A percentile compares a stretch with the other conserved stretches of the same genome.
Evolutionary conservation across 2,797 vertebrate genomes (phyloP).

Genomic region (Rhynchotus rufescens): DNA sequence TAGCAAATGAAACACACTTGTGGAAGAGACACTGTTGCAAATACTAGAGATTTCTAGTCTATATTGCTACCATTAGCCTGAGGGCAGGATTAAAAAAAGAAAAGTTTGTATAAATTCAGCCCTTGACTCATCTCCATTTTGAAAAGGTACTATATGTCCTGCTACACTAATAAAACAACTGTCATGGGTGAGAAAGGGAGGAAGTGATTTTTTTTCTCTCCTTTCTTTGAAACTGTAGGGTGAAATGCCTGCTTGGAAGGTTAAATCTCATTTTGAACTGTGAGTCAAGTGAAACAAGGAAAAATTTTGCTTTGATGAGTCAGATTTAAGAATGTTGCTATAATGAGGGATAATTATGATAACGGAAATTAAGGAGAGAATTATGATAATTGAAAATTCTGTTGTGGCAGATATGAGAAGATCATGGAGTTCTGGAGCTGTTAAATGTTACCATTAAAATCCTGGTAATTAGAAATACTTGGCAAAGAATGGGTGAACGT

Average conservation of each 20-base stretch:
- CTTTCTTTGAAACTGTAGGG: background rate
- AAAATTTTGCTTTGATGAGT: constrained; percentile 73
- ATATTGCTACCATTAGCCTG: background rate
- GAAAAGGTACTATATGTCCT: background rate
- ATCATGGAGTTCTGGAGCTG: constrained; percentile 65
- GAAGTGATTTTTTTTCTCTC: background rate
- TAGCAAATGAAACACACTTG: background rate
- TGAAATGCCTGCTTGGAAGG: background rate
- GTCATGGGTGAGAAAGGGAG: background rate
- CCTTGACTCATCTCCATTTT: background rate
- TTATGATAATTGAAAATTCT: constrained; percentile 77
- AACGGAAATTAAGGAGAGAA: constrained; percentile 76
- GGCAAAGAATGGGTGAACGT: constrained; percentile 26
- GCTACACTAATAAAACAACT: background rate
- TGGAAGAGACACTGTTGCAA: background rate
- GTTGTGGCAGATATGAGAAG: constrained; percentile 72
- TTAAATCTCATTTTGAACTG: constrained; percentile 38
- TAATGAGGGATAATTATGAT: constrained; percentile 76
- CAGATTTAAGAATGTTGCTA: constrained; percentile 70
- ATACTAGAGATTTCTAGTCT: background rate
- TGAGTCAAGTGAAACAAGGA: constrained; percentile 57
- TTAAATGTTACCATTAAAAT: constrained; percentile 71
- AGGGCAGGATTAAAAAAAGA: background rate
- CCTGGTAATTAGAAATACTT: constrained; percentile 70
- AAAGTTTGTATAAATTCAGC: background rate